phyloP scores from a whole-genome alignment of 1,140 invertebrate species.

The Ladona fulva region DNA sequence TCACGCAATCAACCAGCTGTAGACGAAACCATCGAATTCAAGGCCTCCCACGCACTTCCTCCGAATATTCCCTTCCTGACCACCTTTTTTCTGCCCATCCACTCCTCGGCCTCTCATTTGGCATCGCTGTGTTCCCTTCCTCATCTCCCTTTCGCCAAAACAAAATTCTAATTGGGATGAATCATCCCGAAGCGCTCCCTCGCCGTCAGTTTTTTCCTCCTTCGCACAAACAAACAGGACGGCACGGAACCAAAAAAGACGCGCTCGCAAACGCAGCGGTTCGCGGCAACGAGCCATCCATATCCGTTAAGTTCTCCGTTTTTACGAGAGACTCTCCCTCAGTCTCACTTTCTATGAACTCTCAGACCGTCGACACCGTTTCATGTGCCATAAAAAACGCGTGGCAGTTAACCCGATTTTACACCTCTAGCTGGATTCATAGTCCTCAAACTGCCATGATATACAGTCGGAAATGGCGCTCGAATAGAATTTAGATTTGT shows the following conservation, averaged over 20 bases:
- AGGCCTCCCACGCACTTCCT: too few species aligned
- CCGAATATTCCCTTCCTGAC: not conserved
- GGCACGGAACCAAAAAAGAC: too few species aligned
- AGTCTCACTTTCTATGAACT: not conserved
- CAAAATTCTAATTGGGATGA: not conserved
- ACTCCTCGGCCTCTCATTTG: not conserved
- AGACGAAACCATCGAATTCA: too few species aligned
- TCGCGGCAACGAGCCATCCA: too few species aligned
- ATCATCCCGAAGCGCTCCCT: too few species aligned
- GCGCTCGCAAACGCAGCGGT: too few species aligned
- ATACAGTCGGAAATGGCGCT: not conserved
- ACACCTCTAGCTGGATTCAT: not conserved
- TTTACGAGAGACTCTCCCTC: not conserved
- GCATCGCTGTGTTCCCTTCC: not conserved
- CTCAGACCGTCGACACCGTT: not conserved
- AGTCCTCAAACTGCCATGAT: not conserved
- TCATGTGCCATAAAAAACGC: not conserved
- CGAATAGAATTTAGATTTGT: not conserved
- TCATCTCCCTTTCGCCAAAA: not conserved
- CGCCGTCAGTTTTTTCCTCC: too few species aligned
- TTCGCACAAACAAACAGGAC: too few species aligned
- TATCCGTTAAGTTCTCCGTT: not conserved
- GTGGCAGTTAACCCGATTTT: not conserved
- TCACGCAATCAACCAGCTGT: too few species aligned
- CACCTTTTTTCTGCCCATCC: not conserved